phyloP scores from a whole-genome alignment of 2,888 invertebrate genomes.

The Spicauda simplicius region DNA sequence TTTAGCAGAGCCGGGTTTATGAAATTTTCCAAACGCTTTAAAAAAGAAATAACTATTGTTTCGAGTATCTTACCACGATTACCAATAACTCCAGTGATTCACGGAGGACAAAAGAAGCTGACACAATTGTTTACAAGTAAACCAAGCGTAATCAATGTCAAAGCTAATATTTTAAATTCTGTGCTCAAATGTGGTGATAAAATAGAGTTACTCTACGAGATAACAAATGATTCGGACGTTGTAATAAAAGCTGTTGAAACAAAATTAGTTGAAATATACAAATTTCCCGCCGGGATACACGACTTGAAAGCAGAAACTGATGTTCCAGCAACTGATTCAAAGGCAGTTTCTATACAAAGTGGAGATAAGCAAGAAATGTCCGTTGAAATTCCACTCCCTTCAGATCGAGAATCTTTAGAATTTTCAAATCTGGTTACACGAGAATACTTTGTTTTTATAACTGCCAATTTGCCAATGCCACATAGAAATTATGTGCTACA shows the following conservation, averaged over 20 bases:
- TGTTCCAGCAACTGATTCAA: constrained; percentile 41
- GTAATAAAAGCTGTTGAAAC: constrained; percentile 40
- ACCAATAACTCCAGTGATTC: constrained; percentile 40
- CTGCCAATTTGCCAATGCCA: constrained; percentile 41
- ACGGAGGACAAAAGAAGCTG: constrained; percentile 43
- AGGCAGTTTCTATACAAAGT: constrained; percentile 39
- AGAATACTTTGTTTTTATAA: constrained; percentile 42
- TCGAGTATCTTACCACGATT: constrained; percentile 42
- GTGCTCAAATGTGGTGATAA: constrained; percentile 42
- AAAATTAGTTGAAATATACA: constrained; percentile 42
- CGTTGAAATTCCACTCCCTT: constrained; percentile 39
- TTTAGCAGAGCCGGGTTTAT: constrained; percentile 46
- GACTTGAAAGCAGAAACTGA: constrained; percentile 3
- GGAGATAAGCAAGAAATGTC: constrained; percentile 35
- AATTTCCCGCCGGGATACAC: neutral
- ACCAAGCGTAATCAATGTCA: constrained; percentile 42
- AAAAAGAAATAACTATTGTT: constrained; percentile 46
- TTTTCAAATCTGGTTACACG: constrained; percentile 40
- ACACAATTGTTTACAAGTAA: constrained; percentile 42
- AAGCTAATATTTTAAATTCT: constrained; percentile 43
- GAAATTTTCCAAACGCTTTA: constrained; percentile 43
- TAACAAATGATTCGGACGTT: constrained; percentile 42
- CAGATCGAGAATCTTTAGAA: constrained; percentile 38
- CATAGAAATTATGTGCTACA: constrained; percentile 39
- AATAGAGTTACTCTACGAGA: constrained; percentile 43